Percentiles rank a stretch among this genome's conserved stretches.
These are phyloP conservation scores for Choristoneura rosaceana DNA, from an alignment of 2,888 invertebrate genomes.

Conservation along the genomic window DNA sequence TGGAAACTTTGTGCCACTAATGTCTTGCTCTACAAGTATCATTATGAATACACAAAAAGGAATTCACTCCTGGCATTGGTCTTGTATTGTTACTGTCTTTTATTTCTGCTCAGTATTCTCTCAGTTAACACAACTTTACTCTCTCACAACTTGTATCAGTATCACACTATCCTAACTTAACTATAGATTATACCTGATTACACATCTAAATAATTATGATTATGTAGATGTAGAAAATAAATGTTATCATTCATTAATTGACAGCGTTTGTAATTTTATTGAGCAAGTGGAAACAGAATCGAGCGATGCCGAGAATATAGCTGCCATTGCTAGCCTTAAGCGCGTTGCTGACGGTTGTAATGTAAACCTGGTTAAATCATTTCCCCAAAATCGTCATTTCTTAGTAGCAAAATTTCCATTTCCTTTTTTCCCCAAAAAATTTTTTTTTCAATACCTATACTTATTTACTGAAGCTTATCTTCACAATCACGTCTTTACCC, in stretches of 20 bases:
- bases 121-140: slow-evolving; percentile 17
- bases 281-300: slow-evolving; percentile 42
- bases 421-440: too few relatives aligned
- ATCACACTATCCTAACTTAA: slow-evolving; percentile 25
- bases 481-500: too few relatives aligned
- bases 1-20: too few relatives aligned
- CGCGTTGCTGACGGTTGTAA: not conserved
- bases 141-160: slow-evolving; percentile 13
- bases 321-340: slow-evolving; percentile 21
- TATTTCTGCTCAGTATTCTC: slow-evolving; percentile 15
- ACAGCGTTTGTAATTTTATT: slow-evolving; percentile 46
- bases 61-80: too few relatives aligned
- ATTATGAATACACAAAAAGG: too few relatives aligned
- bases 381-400: too few relatives aligned
- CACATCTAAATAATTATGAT: slow-evolving; percentile 22
- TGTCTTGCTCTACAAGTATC: too few relatives aligned
- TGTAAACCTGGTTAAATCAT: too few relatives aligned
- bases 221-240: slow-evolving; percentile 23
- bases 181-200: slow-evolving; percentile 28
- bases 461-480: too few relatives aligned
- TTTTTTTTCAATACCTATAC: too few relatives aligned
- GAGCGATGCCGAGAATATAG: slow-evolving; percentile 14
- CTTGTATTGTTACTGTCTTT: not conserved
- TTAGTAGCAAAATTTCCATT: too few relatives aligned
- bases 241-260: slow-evolving; percentile 46